phyloP scores from a whole-genome alignment of 2,113 vertebrate species.

The Hemiprocne comata region DNA sequence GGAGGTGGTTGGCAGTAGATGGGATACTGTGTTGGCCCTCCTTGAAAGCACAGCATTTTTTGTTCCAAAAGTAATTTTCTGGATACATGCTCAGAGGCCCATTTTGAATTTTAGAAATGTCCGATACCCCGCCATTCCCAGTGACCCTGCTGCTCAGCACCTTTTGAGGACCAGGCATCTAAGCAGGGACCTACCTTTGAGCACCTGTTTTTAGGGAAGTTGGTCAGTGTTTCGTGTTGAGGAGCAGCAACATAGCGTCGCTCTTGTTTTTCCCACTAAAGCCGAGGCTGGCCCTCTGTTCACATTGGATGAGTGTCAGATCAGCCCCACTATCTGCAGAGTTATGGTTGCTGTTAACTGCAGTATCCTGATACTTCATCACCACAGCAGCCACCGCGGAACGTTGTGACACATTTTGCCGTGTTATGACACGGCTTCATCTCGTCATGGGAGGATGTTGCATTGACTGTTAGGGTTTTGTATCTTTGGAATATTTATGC shows the following conservation, averaged over 20 bases:
- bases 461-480: accelerated
- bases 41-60: accelerated
- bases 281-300: not conserved
- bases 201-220: accelerated
- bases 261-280: not conserved
- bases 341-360: accelerated
- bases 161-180: not conserved
- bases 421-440: not conserved
- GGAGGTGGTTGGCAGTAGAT: too few species aligned
- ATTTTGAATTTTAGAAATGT: not conserved
- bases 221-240: accelerated
- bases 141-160: not conserved
- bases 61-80: not conserved
- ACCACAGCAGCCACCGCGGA: accelerated
- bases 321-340: not conserved
- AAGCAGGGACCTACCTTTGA: not conserved
- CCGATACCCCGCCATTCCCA: accelerated
- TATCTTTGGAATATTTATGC: not conserved
- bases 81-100: not conserved
- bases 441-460: not conserved
- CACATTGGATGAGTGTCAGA: accelerated
- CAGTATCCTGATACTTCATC: not conserved
- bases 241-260: accelerated
- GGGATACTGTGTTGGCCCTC: not conserved
- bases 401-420: accelerated